Percentiles rank a stretch among this genome's conserved stretches.
phyloP scores from a whole-genome alignment of 2,113 vertebrate species.

The Laticauda laticaudata region DNA sequence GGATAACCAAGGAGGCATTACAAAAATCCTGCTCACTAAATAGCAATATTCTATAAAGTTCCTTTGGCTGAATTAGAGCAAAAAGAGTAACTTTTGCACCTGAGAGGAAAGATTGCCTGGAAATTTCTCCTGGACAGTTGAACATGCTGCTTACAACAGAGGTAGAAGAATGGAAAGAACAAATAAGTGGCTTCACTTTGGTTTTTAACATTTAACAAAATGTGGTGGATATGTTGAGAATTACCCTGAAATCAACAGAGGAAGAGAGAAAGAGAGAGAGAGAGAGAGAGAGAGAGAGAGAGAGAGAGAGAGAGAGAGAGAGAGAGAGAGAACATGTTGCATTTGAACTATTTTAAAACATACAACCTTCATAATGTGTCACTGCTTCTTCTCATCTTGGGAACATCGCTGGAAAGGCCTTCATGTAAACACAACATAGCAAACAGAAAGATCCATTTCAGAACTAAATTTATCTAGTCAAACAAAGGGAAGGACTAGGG shows the following conservation, averaged over 20 bases:
- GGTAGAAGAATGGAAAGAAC: background rate
- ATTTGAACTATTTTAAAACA: background rate
- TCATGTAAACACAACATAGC: background rate
- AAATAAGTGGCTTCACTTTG: background rate
- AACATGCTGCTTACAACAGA: background rate
- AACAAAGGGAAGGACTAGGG: background rate
- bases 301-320: background rate
- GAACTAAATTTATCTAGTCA: background rate
- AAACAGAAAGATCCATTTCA: background rate
- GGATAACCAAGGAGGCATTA: conserved; percentile 60
- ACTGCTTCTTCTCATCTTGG: background rate
- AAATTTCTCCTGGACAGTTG: background rate
- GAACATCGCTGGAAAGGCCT: background rate
- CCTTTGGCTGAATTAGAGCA: background rate
- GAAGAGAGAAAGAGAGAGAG: background rate
- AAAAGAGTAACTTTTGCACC: background rate
- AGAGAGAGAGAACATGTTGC: background rate
- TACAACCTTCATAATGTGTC: background rate
- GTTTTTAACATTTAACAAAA: background rate
- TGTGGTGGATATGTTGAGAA: background rate
- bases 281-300: background rate
- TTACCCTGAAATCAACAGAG: background rate
- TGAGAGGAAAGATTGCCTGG: background rate
- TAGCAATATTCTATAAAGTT: conserved; percentile 43
- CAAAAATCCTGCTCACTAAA: conserved; percentile 54